Base-by-base conservation (phyloP, 1,140 invertebrate species). In the Chrysopa pallens region DNA sequence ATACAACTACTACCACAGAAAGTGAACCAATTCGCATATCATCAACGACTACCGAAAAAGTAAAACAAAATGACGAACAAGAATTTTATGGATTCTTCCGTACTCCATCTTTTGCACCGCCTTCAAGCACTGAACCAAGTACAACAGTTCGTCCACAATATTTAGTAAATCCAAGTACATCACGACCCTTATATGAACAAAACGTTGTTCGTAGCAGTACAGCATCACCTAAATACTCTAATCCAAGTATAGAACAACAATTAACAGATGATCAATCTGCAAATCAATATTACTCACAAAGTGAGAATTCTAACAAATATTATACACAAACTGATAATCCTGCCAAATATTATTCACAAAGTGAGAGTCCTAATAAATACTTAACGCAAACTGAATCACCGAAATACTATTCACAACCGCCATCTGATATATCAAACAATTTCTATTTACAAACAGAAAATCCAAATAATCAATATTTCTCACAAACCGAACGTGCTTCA, bases 11-110 rank as follows among this genome's bases (percentile, higher is more conserved):
- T 33, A 33, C 31, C 8, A 51, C 50, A 46, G 58, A 50, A 62
- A 64, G 51, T 54, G 61, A 42, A 55, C 60, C 28, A 62, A 40
- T 60, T 35, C 59, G 61, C 6, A 63, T 61, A 8, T 50, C 66
- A 14, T 46, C 48, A 28, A 47, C 51, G 8, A 54, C 49, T 23
- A 46, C 48, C 11, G 36, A 40, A 29, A 47, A 33, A 27, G 38
- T 33, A 35, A 43, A 42, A 14, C 36, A 28, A 27, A 36, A 48
- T 29, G 42, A 52, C 44, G 42, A 49, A 39, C 43, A 54, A 39
- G 59, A 61, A 42, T 59, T 55, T 37, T 61, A 54, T 46, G 59
- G 59, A 8, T 61, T 61, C 41, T 54, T 58, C 39, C 49, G 56
- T 38, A 43, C 46, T 28, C 58, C 59, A 17, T 51, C 41, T 36